Evolutionary conservation across 2,888 invertebrate species (phyloP).

Genomic region (Corythucha ciliata): DNA sequence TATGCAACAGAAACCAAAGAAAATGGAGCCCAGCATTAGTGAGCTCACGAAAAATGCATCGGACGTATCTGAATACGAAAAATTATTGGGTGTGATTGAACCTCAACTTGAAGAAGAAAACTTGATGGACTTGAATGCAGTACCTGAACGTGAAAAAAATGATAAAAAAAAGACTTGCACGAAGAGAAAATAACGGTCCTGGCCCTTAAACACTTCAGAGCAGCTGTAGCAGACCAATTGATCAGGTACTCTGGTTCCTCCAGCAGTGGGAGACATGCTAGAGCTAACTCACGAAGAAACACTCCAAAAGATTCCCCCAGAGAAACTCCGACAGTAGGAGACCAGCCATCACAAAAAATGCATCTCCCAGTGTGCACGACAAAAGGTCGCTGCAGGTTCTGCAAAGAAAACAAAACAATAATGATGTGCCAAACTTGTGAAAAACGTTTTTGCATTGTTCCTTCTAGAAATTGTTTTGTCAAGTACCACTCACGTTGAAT

Average conservation of each 20-base stretch:
- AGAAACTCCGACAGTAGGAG: no score
- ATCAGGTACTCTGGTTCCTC: slow-evolving; percentile 7
- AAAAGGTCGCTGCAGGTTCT: slow-evolving; percentile 22
- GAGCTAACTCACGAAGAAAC: no score
- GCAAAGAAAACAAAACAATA: slow-evolving; percentile 14
- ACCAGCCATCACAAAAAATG: no score
- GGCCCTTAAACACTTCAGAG: slow-evolving; percentile 3
- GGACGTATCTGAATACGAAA: no score
- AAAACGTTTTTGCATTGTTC: slow-evolving; percentile 14
- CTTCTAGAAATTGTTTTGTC: slow-evolving; percentile 18
- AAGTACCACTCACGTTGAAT: no score
- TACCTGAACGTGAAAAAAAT: background rate
- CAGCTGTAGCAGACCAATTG: slow-evolving; percentile 8
- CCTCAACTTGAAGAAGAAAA: background rate
- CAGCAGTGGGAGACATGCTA: no score
- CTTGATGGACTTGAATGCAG: background rate
- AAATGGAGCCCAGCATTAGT: no score
- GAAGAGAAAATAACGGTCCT: background rate
- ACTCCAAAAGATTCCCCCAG: no score
- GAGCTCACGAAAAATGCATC: no score
- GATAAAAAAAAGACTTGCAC: background rate
- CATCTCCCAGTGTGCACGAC: slow-evolving; percentile 10
- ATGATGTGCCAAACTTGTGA: slow-evolving; percentile 17
- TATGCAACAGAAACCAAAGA: no score
- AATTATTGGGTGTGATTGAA: no score